Evolutionary conservation across 2,797 vertebrate genomes (phyloP), one percentile per base, ranked within the genome.

Genomic region (Tauraco hartlaubi): DNA sequence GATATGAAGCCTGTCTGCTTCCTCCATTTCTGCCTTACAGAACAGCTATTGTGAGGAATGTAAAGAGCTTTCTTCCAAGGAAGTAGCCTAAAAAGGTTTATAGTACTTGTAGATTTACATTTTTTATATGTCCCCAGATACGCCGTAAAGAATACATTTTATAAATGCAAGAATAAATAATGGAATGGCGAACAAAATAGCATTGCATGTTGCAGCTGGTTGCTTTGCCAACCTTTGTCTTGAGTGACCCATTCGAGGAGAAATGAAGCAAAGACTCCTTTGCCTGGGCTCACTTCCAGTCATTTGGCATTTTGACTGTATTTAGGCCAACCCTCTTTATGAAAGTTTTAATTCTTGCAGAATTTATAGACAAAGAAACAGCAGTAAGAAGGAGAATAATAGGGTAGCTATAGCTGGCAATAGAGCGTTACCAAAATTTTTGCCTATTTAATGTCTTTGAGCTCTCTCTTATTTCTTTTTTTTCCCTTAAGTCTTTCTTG

Each of bases 201-300:
- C 33, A 12, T 16, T 69, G 46, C 1, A 0, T 33, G 62, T 78
- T 2, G 1, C 62, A 85, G 46, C 62, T 35, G 56, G 1, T 0
- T 61, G n/a, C 41, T 88, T 92, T 88, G 81, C 94, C 84, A 94
- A 21, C 58, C 51, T 94, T 90, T 90, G 72, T 91, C 82, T 90
- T 91, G 64, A 94, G 51, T 72, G 54, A 83, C 41, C 75, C 81
- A 59, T 92, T 94, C 88, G 75, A 91, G 66, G 58, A 85, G 62
- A 85, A 92, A 64, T 46, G 5, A 83, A 64, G 51, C 41, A 92
- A 89, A 85, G 16, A 8, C 12, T 90, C 17, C 16, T 80, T 93
- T 92, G 41, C 28, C 39, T 69, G 22, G 43, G 54, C 55, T 90
- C 43, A 15, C 25, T 83, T 92, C 72, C 48, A 91, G 58, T 55